phyloP scores from a whole-genome alignment of 2,888 invertebrate genomes.

The Aquatica leii region DNA sequence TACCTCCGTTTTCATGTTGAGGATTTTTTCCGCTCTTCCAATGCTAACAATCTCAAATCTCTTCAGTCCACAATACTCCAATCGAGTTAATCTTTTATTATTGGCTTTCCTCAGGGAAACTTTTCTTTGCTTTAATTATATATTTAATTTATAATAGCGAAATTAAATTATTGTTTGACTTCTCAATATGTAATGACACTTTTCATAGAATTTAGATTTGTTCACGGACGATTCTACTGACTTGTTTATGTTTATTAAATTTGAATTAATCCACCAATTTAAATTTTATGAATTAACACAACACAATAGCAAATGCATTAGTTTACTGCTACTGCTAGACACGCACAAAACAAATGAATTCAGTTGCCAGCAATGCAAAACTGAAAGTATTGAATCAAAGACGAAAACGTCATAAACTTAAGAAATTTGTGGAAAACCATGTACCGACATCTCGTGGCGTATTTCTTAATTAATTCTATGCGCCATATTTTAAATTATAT shows the following conservation, averaged over 20 bases:
- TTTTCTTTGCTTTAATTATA: neutral
- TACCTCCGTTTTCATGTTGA: neutral
- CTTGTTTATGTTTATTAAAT: neutral
- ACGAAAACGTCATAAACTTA: too few relatives aligned
- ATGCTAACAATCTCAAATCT: constrained; percentile 1
- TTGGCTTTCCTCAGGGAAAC: neutral
- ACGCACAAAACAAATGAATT: neutral
- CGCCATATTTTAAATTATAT: too few relatives aligned
- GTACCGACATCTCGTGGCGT: too few relatives aligned
- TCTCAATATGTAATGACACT: neutral
- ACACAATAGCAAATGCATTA: neutral
- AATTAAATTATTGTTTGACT: neutral
- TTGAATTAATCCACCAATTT: neutral
- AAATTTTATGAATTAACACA: neutral
- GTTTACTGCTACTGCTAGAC: constrained; percentile 1
- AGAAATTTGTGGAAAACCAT: too few relatives aligned
- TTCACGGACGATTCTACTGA: neutral
- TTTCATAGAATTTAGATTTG: constrained; percentile 6
- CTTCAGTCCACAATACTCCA: neutral
- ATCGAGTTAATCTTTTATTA: neutral
- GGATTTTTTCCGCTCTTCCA: neutral
- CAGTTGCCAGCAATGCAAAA: too few relatives aligned
- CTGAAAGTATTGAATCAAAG: too few relatives aligned
- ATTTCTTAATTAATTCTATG: too few relatives aligned
- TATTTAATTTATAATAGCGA: neutral